phyloP scores from a whole-genome alignment of 2,888 invertebrate genomes.

The Patella depressa region DNA sequence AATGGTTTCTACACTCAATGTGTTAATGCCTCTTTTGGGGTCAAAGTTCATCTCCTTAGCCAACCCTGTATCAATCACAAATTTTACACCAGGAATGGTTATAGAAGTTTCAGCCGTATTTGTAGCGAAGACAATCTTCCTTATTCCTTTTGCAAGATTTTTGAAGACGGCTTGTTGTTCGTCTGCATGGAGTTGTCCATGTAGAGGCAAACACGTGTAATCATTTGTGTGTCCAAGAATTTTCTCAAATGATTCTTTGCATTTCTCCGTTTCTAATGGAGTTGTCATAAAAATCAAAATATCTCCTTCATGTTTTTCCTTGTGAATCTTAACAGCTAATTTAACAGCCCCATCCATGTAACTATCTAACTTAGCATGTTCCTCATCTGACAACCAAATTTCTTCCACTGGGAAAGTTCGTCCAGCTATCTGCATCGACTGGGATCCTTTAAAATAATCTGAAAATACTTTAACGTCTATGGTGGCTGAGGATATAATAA shows the following conservation, averaged over 20 bases:
- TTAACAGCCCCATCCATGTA: constrained; percentile 54
- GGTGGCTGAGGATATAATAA: constrained; percentile 71
- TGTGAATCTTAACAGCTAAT: constrained; percentile 61
- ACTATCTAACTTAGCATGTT: constrained; percentile 28
- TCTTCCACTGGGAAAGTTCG: constrained; percentile 69
- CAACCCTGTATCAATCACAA: constrained; percentile 71
- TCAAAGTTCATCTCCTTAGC: constrained; percentile 69
- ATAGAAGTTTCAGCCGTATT: constrained; percentile 72
- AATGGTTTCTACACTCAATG: constrained; percentile 54
- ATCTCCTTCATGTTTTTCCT: constrained; percentile 57
- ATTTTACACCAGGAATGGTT: constrained; percentile 70
- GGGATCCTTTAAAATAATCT: constrained; percentile 60
- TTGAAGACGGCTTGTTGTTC: constrained; percentile 67
- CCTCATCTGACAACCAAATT: constrained; percentile 43
- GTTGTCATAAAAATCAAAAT: constrained; percentile 71
- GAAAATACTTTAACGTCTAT: constrained; percentile 67
- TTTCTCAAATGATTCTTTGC: constrained; percentile 34
- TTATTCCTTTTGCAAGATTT: constrained; percentile 38
- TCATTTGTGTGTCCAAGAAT: constrained; percentile 23
- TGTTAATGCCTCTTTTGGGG: constrained; percentile 58
- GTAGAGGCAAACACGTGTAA: constrained; percentile 55
- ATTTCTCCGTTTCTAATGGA: constrained; percentile 65
- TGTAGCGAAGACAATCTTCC: constrained; percentile 71
- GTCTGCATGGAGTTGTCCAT: constrained; percentile 63
- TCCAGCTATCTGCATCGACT: constrained; percentile 65